These are phyloP conservation scores for Brachionus rubens DNA, from an alignment of 1,140 invertebrate genomes.

Conservation along the genomic window DNA sequence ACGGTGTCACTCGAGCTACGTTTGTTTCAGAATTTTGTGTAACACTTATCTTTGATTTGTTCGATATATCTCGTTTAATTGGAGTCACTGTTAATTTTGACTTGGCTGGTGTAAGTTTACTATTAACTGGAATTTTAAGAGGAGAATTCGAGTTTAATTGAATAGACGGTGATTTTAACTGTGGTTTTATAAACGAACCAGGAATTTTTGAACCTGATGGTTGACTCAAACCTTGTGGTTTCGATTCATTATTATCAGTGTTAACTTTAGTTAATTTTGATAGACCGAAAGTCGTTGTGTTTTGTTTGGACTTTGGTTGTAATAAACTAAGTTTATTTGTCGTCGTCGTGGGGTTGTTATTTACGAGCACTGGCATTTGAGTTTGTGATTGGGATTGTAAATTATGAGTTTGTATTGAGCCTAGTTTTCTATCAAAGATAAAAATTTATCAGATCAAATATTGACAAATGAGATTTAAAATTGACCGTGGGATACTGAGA, in stretches of 20 bases:
- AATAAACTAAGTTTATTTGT: neutral
- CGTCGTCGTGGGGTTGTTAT: neutral
- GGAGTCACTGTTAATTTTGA: neutral
- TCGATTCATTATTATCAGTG: neutral
- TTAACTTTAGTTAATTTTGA: conserved; percentile 19
- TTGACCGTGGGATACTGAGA: too few species aligned
- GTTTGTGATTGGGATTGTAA: conserved; percentile 29
- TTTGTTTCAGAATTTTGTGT: too few species aligned
- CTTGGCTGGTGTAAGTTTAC: neutral
- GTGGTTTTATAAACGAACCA: neutral
- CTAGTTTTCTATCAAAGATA: conserved; percentile 17
- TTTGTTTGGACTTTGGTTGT: neutral
- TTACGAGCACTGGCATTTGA: conserved; percentile 21
- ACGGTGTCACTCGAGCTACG: neutral
- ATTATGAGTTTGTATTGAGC: conserved; percentile 23
- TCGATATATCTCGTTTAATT: neutral
- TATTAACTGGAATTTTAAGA: neutral
- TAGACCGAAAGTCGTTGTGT: conserved; percentile 1
- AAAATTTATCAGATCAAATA: neutral
- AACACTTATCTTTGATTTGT: neutral
- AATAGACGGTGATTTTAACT: conserved; percentile 9
- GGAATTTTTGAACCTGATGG: neutral
- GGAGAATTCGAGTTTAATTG: conserved; percentile 20
- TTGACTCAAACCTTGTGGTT: neutral
- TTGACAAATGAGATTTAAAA: neutral